Conservation (phyloP, 1,140 invertebrate genomes). For the Bombus breviceps region DNA sequence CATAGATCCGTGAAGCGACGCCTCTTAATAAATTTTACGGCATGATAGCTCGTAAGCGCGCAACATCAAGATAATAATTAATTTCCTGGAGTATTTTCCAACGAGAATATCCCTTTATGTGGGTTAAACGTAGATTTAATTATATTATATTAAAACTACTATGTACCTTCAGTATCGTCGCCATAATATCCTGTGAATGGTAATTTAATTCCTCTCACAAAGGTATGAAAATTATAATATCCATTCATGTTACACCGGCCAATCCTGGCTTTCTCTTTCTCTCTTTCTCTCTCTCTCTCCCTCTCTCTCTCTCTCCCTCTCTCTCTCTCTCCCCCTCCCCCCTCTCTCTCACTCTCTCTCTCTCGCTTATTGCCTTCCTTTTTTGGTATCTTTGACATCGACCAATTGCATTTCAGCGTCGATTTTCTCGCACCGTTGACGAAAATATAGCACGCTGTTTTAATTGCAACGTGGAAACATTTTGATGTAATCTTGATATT, state of each 20-base stretch:
- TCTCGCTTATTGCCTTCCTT: background rate
- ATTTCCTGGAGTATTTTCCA: slow-evolving; percentile 52
- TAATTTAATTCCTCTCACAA: slow-evolving; percentile 67
- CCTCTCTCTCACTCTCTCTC: background rate
- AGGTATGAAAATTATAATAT: slow-evolving; percentile 42
- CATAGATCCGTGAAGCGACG: no score
- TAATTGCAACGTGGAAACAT: background rate
- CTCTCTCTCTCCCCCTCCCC: background rate
- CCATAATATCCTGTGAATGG: slow-evolving; percentile 69
- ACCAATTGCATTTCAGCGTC: slow-evolving; percentile 23
- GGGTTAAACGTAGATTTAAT: slow-evolving; percentile 49
- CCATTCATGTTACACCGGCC: slow-evolving; percentile 1
- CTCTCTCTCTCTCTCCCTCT: background rate
- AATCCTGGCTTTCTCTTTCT: background rate
- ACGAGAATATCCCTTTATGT: slow-evolving; percentile 30
- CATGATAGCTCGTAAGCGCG: slow-evolving; percentile 21
- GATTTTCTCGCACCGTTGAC: background rate
- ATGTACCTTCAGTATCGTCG: slow-evolving; percentile 66
- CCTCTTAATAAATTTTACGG: slow-evolving; percentile 61
- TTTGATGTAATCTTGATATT: background rate
- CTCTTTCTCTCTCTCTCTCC: background rate
- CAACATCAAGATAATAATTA: slow-evolving; percentile 55
- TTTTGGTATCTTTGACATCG: slow-evolving; percentile 22
- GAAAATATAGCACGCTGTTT: background rate
- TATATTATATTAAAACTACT: slow-evolving; percentile 56